A percentile compares a stretch with the other conserved stretches of the same genome.
phyloP scores from a whole-genome alignment of 2,113 vertebrate species.

The Amphilophus citrinellus region DNA sequence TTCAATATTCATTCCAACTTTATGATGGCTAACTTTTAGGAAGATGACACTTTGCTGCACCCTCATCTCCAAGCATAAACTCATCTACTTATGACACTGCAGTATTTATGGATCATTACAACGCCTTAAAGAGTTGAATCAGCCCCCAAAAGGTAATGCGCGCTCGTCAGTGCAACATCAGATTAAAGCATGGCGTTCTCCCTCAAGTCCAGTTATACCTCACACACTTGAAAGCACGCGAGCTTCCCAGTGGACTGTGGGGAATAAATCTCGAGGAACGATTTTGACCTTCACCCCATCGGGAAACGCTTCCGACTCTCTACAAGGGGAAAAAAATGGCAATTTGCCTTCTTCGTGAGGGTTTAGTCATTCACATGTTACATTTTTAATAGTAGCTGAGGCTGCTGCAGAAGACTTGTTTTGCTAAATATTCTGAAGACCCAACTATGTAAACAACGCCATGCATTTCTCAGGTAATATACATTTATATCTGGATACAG shows the following conservation, averaged over 20 bases:
- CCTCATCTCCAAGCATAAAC: neutral
- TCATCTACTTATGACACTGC: neutral
- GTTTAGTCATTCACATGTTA: neutral
- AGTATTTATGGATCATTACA: neutral
- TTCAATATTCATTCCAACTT: neutral
- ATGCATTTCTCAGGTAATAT: neutral
- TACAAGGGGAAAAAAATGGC: neutral
- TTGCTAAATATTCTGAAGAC: neutral
- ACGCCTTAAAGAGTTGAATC: too few species aligned
- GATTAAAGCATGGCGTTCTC: neutral
- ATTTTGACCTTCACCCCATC: slow-evolving; percentile 19
- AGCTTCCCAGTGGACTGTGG: neutral
- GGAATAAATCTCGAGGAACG: slow-evolving; percentile 13
- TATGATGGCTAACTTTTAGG: neutral
- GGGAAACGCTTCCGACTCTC: slow-evolving; percentile 7
- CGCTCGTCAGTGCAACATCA: neutral
- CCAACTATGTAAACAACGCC: neutral
- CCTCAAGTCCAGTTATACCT: neutral
- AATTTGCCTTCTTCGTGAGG: neutral
- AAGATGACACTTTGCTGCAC: neutral
- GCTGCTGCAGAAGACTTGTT: too few species aligned
- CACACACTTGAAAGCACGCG: neutral
- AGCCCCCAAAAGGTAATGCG: neutral
- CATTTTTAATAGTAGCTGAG: neutral
- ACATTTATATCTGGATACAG: neutral